Conservation (phyloP, 2,113 vertebrate species). For the Nettapus auritus region DNA sequence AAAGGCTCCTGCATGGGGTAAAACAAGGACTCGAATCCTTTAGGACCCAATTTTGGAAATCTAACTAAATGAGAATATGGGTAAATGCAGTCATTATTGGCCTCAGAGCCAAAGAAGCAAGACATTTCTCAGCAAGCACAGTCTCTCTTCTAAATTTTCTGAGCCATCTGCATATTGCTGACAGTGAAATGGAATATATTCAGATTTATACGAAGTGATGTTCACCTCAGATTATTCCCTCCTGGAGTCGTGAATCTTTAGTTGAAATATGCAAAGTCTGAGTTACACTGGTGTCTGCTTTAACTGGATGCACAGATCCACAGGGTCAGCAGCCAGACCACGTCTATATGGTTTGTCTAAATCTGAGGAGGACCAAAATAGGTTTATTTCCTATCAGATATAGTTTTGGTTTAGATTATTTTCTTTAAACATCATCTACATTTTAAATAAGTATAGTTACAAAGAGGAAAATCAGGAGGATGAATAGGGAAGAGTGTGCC, state of each 20-base stretch:
- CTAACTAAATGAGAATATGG: constrained; percentile 21
- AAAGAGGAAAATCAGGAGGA: not conserved
- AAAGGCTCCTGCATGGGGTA: not conserved
- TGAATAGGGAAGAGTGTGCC: not conserved
- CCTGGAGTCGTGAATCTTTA: constrained; percentile 26
- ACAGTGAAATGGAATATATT: not conserved
- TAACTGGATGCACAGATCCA: not conserved
- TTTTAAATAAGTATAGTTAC: not conserved
- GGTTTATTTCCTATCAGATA: not conserved
- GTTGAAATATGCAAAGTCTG: constrained; percentile 2
- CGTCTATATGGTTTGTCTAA: not conserved
- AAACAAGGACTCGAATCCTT: not conserved
- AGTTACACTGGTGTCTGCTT: not conserved
- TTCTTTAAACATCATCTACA: not conserved
- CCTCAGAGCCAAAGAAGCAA: not conserved
- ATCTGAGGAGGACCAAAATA: not conserved
- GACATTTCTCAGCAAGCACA: not conserved
- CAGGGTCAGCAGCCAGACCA: not conserved
- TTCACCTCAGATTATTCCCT: constrained; percentile 43
- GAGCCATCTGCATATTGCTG: not conserved
- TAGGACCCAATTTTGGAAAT: not conserved
- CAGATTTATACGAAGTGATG: not conserved
- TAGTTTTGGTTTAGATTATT: not conserved
- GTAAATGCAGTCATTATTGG: constrained; percentile 19
- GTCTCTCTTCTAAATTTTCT: not conserved